Evolutionary conservation across 2,888 invertebrate species (phyloP).

Genomic region (Polyommatus icarus): DNA sequence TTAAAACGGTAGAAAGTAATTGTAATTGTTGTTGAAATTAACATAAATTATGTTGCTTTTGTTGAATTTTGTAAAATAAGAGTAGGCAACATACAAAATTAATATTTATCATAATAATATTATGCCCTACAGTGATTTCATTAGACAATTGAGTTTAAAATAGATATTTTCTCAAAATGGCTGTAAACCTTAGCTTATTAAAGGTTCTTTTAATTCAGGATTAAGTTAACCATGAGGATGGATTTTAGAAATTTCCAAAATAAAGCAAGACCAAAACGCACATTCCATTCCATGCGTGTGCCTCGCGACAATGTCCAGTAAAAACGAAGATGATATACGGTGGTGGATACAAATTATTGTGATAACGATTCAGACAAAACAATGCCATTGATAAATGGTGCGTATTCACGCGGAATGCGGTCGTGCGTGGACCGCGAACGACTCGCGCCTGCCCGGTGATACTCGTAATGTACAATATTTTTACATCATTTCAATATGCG

Average conservation of each 20-base stretch:
- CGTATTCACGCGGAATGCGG: constrained; percentile 43
- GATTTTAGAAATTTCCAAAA: neutral
- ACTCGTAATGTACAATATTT: constrained; percentile 34
- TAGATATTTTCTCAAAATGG: neutral
- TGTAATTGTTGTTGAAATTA: constrained; percentile 6
- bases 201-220: no score
- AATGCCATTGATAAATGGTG: constrained; percentile 45
- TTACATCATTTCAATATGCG: constrained; percentile 1
- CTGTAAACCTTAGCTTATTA: neutral
- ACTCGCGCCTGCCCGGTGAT: constrained; percentile 39
- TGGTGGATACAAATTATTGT: constrained; percentile 45
- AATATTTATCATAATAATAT: neutral
- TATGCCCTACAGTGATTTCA: neutral
- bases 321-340: constrained; percentile 41
- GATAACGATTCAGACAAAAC: constrained; percentile 47
- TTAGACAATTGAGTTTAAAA: neutral
- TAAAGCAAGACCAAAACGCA: neutral
- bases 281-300: constrained; percentile 11
- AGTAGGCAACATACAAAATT: neutral
- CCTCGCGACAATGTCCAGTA: constrained; percentile 32
- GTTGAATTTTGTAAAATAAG: constrained; percentile 6
- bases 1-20: constrained; percentile 7
- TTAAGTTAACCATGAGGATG: no score
- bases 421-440: constrained; percentile 33
- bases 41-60: neutral